Percentiles rank a stretch among this genome's conserved stretches.
phyloP scores from a whole-genome alignment of 2,113 vertebrate species.

The Heterochromis multidens region DNA sequence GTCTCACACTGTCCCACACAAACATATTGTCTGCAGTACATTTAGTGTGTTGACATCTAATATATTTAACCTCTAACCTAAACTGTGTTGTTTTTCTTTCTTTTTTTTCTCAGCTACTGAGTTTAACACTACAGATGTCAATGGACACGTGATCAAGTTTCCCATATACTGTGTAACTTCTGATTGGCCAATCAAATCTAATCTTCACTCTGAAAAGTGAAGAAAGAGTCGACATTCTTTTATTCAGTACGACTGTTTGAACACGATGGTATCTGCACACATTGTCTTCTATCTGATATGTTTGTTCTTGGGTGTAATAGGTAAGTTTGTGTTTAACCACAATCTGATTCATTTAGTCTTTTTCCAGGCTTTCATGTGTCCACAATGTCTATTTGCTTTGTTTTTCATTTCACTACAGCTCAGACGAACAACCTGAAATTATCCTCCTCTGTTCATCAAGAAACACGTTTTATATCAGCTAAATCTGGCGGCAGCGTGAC shows the following conservation, averaged over 20 bases:
- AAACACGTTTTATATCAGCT: not conserved
- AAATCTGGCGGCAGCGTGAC: not conserved
- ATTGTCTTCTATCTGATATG: not conserved
- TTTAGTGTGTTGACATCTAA: too few relatives aligned
- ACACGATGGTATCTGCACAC: not conserved
- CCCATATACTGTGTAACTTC: accelerated
- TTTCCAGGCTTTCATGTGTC: not conserved
- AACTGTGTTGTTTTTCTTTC: too few relatives aligned
- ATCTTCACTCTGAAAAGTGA: not conserved
- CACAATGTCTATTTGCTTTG: not conserved
- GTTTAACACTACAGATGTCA: too few relatives aligned
- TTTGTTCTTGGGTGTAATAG: not conserved
- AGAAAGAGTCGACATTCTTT: accelerated
- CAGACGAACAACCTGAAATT: not conserved
- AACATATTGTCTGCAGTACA: accelerated
- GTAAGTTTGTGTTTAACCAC: not conserved
- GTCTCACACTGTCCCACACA: accelerated
- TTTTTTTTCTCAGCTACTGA: too few relatives aligned
- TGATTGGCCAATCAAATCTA: not conserved
- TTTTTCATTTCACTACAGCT: not conserved
- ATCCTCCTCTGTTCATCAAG: not conserved
- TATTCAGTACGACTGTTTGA: not conserved
- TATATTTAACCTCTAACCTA: too few relatives aligned
- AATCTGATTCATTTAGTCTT: not conserved
- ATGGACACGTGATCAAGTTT: not conserved